Base-by-base conservation (phyloP, 30 jellyfish, hydroid and myxozoan species). In the Mastigias papua region DNA sequence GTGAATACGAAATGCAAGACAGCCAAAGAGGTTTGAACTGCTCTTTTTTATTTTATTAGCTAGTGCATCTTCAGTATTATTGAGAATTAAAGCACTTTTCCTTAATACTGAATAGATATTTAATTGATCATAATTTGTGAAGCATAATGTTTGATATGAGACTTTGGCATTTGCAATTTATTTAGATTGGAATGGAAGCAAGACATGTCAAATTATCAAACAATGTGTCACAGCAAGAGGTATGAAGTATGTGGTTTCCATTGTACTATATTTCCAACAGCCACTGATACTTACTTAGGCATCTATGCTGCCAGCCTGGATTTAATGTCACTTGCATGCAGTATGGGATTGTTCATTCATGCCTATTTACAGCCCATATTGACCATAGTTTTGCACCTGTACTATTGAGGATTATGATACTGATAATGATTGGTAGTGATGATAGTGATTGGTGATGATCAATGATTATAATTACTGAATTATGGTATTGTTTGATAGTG, bases 131-230 rank as follows among this genome's bases (percentile, higher is more conserved):
- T 30, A 76, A 21, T 76, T 19, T 27, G 30, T 13, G n/a, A n/a
- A n/a, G n/a, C n/a, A n/a, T 10, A 1, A 16, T 51, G 23, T 46
- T 46, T 46, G 13, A 46, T 46, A 6, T 16, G 27, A 51, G 5
- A 16, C 17, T 51, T 10, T 51, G 7, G 17, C 7, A 51, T 13
- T 9, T 51, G 31, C 34, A 28, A 61, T 60, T 22, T 51, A 66
- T 84, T 16, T 48, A 94, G 98, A 68, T 94, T 69, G 98, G 98
- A 34, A 94, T 94, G 98, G 91, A 94, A 22, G 98, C 98, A 46
- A 81, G 90, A 35, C 96, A 89, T 83, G 94, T 94, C 31, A 94
- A 94, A 86, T 68, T 94, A 16, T 97, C 98, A 54, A 73, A 66
- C 9, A 83, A 97, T 32, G 89, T 86, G 11, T 89, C 97, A 31